Evolutionary conservation across 2,113 vertebrate genomes (phyloP), one percentile per base, ranked within the genome.

Genomic region (Thermophis baileyi): DNA sequence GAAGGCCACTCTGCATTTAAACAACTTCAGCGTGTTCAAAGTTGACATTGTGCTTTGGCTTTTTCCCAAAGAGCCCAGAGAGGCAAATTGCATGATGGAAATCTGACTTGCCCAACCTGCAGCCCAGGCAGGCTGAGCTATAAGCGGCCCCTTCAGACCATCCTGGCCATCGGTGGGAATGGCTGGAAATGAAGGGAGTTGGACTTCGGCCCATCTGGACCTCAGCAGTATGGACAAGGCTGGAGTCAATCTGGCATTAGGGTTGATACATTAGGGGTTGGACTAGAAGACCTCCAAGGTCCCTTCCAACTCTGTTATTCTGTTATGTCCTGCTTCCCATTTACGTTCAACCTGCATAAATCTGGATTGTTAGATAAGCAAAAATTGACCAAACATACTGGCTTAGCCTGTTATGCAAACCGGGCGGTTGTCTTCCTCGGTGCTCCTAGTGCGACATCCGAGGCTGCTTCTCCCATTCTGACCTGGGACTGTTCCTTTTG

Each of bases 401-500:
- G 69, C 69, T 40, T 74, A 74, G 69, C 69, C 16, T 74, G 69
- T 20, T 35, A 74, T 35, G n/a, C n/a, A 18, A 74, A 35, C 16
- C 2, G 1, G 16, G 69, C n/a, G 1, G 6, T 20, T 40, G 69
- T 40, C n/a, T 35, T 14, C 85, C 47, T 47, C 46, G 0, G 24
- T 49, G 10, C 46, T 86, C 5, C 50, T 30, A 74, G 8, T 87
- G 89, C 3, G 55, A 9, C 1, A 63, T 3, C 50, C 30, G 16
- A 47, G 27, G 91, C 0, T 89, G 12, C 91, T 47, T 92, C 57
- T 49, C 5, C 54, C 3, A 89, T 60, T 92, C 50, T 92, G 35
- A 93, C 47, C 24, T 60, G 11, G 74, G 63, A 93, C 89, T 93
- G 12, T 0, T 47, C 91, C 54, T 85, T 92, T 94, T 94, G 10